Evolutionary conservation across 2,113 vertebrate genomes (phyloP).

Genomic region (Mustelus asterias): DNA sequence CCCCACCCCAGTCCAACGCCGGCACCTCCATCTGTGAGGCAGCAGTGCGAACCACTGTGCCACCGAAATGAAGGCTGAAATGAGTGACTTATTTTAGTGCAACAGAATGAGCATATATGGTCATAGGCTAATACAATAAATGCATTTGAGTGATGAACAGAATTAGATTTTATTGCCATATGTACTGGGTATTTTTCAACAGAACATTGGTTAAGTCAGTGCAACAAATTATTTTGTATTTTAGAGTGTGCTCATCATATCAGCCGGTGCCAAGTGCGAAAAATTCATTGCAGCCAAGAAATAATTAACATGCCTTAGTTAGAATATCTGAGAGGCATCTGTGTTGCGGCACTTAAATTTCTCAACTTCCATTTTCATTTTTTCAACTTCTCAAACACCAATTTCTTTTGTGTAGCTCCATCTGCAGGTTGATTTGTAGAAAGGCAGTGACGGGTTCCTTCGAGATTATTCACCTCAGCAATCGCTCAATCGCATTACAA

Average conservation of each 20-base stretch:
- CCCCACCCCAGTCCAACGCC: no score
- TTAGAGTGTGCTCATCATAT: background rate
- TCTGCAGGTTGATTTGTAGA: background rate
- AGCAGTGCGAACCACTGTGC: no score
- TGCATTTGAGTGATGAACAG: background rate
- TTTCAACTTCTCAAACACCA: background rate
- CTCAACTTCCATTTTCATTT: background rate
- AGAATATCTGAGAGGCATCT: background rate
- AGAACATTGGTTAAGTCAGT: background rate
- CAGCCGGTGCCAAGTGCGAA: background rate
- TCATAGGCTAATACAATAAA: background rate
- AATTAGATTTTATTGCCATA: background rate
- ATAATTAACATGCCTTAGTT: background rate
- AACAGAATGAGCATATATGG: background rate
- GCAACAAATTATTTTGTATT: background rate
- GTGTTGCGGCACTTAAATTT: background rate
- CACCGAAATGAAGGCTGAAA: background rate
- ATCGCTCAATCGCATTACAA: background rate
- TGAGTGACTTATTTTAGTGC: background rate
- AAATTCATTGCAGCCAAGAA: background rate
- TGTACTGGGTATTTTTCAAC: background rate
- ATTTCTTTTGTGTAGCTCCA: background rate
- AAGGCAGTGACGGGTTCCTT: background rate
- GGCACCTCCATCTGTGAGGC: no score
- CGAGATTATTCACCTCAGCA: background rate